Base-by-base conservation (phyloP, 2,888 invertebrate species). In the Fragum sueziense region DNA sequence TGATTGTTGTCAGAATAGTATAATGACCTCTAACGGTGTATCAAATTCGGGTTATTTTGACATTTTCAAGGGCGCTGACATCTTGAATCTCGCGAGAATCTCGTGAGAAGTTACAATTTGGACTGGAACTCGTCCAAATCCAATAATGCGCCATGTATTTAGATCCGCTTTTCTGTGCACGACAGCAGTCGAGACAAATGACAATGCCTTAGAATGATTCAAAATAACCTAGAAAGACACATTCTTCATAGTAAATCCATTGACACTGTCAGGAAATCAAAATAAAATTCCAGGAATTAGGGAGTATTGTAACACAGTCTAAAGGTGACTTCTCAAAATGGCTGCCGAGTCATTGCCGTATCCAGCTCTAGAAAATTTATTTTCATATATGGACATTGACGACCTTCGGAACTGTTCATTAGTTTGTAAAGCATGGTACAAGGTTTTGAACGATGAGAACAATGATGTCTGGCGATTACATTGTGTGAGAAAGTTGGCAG, bases 381-480 rank as follows among this genome's bases (percentile, higher is more conserved):
- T 98, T 94, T 97, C 97, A 6, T 98, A 97, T 94, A 94, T 99
- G 92, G 96, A 96, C 91, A 94, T 98, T 76, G 95, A 95, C 91
- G 98, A 99, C 93, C 94, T 99, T 84, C 95, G 96, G 90, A 97
- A 96, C 93, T 98, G 98, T 94, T 96, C 97, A 82, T 94, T 97
- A 87, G 98, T 98, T 72, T 99, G 99, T 94, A 97, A 97, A 93
- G 96, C 95, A 91, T 99, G 99, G 99, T 96, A 97, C 92, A 95
- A 95, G 92, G 96, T 97, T 93, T 94, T 99, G 76, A 96, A 96
- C 92, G 97, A 98, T 92, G 98, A 98, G 94, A 97, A 97, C 93
- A 97, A 97, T 93, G 98, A 98, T 90, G 97, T 98, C 81, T 99
- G 99, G 99, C 95, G 97, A 91, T 94, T 96, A 92, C 97, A 97